phyloP scores from a whole-genome alignment of 2,797 vertebrate species.

The Alosa sapidissima region DNA sequence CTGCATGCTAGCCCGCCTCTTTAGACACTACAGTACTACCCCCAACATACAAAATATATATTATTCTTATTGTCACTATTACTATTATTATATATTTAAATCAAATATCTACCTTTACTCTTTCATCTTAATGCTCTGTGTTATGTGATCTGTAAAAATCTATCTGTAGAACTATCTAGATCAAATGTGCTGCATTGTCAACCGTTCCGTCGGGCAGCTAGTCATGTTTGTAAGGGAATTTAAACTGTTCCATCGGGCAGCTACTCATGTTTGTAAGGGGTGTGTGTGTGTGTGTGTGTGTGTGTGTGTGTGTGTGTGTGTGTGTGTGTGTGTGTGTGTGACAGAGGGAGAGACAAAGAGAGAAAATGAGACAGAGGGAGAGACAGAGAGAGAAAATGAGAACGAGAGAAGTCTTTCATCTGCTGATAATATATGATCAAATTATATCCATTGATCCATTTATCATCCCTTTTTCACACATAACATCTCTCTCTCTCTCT shows the following conservation, averaged over 20 bases:
- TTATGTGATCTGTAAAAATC: background rate
- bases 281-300: too few species aligned
- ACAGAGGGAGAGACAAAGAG: background rate
- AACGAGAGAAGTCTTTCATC: background rate
- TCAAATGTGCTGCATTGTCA: too few species aligned
- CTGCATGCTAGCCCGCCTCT: too few species aligned
- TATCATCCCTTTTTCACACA: background rate
- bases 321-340: background rate
- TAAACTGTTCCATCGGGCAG: too few species aligned
- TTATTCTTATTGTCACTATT: background rate
- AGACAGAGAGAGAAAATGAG: background rate
- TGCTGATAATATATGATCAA: background rate
- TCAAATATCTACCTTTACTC: too few species aligned
- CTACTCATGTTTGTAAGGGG: too few species aligned
- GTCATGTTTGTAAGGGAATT: too few species aligned
- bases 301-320: background rate
- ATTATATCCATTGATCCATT: background rate
- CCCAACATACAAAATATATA: background rate
- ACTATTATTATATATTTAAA: background rate
- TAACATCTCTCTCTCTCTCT: background rate
- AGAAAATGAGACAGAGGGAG: too few species aligned
- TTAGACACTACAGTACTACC: too few species aligned
- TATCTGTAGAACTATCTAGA: background rate
- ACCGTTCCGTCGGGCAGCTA: too few species aligned
- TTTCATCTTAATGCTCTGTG: too few species aligned